Evolutionary conservation across 1,140 invertebrate genomes (phyloP), one percentile per base, ranked within the genome.

Genomic region (Diuraphis noxia): DNA sequence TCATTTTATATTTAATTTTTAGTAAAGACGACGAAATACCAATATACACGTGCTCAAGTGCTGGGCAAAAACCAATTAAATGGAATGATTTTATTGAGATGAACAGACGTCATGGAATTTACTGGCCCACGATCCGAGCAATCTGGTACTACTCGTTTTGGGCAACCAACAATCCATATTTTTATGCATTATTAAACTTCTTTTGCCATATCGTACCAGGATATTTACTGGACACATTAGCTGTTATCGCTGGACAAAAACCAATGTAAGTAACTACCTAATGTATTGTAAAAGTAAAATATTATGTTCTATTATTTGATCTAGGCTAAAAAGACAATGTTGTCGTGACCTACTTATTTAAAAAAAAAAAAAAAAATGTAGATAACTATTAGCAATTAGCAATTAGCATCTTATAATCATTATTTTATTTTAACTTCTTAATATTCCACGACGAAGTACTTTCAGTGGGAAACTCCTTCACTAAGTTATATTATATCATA

Each of bases 31-130:
- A 52, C 19, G 85, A 88, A 25, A 92, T 82, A 79, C 92, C 96
- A 8, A 95, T 97, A 36, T 97, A 96, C 93, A 97, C 97, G 93
- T 97, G 95, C 93, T 96, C 96, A 21, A 96, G 96, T 19, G 95
- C 95, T 30, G 94, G 94, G 8, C 95, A 96, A 56, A 95, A 96
- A 92, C 95, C 95, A 46, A 94, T 97, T 19, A 96, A 95, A 7
- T 97, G 96, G 96, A 93, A 94, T 1, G 94, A 96, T 46, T 96
- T 96, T 34, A 89, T 92, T 7, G 85, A 92, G 19, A 81, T 88
- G 81, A 92, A 92, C 21, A 52, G 43, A n/a, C 91, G 92, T n/a
- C 89, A 92, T 43, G 92, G 92, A 19, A 63, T 92, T 23, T 81
- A 92, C 21, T 92, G 92, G 72, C 96, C 8, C 93, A 95, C 77